phyloP scores from a whole-genome alignment of 2,113 vertebrate species.

The Mustela lutreola region DNA sequence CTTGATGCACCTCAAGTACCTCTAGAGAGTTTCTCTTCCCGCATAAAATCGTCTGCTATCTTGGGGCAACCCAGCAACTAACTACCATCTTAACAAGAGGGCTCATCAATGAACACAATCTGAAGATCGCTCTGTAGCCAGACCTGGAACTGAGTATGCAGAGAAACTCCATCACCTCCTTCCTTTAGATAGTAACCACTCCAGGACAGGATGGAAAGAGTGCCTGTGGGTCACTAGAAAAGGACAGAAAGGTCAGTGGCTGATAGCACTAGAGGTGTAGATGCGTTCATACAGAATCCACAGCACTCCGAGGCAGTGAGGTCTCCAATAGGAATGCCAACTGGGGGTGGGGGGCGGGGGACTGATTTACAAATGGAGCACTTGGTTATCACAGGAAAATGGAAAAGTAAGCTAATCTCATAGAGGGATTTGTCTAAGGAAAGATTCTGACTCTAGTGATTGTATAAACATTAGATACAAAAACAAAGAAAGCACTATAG shows the following conservation, averaged over 20 bases:
- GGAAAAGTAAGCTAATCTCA: not conserved
- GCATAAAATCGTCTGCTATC: not conserved
- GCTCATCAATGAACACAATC: not conserved
- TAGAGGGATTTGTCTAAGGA: not conserved
- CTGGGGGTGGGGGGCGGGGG: too few relatives aligned
- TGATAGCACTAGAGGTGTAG: not conserved
- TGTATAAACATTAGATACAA: not conserved
- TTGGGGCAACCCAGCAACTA: not conserved
- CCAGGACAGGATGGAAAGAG: rapidly evolving
- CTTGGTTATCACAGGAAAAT: not conserved
- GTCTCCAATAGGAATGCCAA: not conserved
- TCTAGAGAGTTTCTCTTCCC: not conserved
- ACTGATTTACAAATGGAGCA: not conserved
- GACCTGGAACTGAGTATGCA: not conserved
- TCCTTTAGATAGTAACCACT: not conserved
- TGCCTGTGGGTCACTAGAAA: not conserved
- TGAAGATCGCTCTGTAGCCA: not conserved
- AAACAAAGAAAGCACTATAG: not conserved
- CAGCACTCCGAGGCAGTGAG: not conserved
- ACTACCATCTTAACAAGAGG: not conserved
- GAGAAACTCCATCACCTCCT: not conserved
- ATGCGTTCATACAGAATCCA: not conserved
- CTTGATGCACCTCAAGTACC: not conserved
- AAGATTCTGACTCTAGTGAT: not conserved
- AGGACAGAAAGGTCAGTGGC: not conserved